These are phyloP conservation scores for Osmoderma eremita DNA, from an alignment of 2,888 invertebrate species.

Conservation along the genomic window DNA sequence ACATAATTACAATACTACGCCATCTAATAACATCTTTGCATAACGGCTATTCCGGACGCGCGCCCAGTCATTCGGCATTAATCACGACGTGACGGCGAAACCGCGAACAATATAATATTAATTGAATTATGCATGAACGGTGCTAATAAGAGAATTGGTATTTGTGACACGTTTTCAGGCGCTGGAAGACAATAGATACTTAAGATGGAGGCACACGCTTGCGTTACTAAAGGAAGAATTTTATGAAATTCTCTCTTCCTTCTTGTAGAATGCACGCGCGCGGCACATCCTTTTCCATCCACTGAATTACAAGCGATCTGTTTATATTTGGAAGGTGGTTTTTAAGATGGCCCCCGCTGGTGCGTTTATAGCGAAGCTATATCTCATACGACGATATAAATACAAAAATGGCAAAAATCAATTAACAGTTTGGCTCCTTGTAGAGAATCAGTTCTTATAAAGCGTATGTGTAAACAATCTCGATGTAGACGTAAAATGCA, in stretches of 20 bases:
- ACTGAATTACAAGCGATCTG: slow-evolving; percentile 20
- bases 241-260: slow-evolving; percentile 26
- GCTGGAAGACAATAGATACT: slow-evolving; percentile 28
- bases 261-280: slow-evolving; percentile 21
- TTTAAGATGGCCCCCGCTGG: slow-evolving; percentile 1
- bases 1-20: slow-evolving; percentile 18
- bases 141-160: slow-evolving; percentile 25
- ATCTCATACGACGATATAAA: slow-evolving; percentile 9
- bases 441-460: slow-evolving; percentile 16
- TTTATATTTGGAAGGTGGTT: slow-evolving; percentile 34
- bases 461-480: background rate
- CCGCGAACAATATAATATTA: slow-evolving; percentile 27
- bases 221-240: slow-evolving; percentile 26
- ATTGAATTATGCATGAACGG: slow-evolving; percentile 34
- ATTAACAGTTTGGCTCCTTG: slow-evolving; percentile 20
- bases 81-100: slow-evolving; percentile 24
- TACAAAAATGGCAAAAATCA: slow-evolving; percentile 20
- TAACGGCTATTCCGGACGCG: slow-evolving; percentile 13
- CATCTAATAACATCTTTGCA: slow-evolving; percentile 6
- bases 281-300: slow-evolving; percentile 29
- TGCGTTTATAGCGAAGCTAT: background rate
- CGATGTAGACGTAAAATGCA: too few species aligned
- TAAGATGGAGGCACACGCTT: slow-evolving; percentile 31
- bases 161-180: slow-evolving; percentile 15
- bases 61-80: slow-evolving; percentile 11